A percentile compares a stretch with the other conserved stretches of the same genome.
These are phyloP conservation scores for Drosophila subsilvestris DNA, from an alignment of 2,888 invertebrate genomes.

Conservation along the genomic window DNA sequence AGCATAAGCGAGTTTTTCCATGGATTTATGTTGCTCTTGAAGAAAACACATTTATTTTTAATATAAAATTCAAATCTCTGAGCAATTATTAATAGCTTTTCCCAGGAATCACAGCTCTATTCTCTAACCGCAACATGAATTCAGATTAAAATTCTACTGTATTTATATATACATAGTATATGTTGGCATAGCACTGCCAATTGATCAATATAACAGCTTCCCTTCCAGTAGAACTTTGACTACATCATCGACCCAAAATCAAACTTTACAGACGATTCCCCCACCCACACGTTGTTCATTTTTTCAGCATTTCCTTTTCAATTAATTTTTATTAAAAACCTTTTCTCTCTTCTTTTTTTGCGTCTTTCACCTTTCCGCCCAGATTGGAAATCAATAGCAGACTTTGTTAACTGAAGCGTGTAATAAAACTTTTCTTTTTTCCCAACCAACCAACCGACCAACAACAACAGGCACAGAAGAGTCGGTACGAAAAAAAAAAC, in stretches of 20 bases:
- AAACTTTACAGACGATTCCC: conserved; percentile 55
- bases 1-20: neutral
- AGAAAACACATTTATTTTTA: neutral
- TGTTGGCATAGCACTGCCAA: conserved; percentile 9
- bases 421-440: conserved; percentile 49
- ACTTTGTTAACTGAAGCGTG: conserved; percentile 63
- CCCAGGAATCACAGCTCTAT: too few species aligned
- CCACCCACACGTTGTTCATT: conserved; percentile 7
- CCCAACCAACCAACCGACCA: conserved; percentile 4
- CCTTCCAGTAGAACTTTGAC: conserved; percentile 4
- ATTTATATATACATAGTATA: too few species aligned
- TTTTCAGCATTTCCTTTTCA: conserved; percentile 56
- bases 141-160: too few species aligned
- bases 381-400: conserved; percentile 56
- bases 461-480: conserved; percentile 5
- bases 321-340: conserved; percentile 63
- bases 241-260: conserved; percentile 30
- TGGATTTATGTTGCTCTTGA: neutral
- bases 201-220: conserved; percentile 41
- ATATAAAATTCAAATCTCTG: neutral
- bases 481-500: conserved; percentile 10
- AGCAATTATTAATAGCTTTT: too few species aligned
- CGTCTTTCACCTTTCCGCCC: conserved; percentile 34
- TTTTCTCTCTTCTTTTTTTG: conserved; percentile 28
- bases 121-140: too few species aligned